These are phyloP conservation scores for Cydia fagiglandana DNA, from an alignment of 1,140 invertebrate genomes.

Conservation along the genomic window DNA sequence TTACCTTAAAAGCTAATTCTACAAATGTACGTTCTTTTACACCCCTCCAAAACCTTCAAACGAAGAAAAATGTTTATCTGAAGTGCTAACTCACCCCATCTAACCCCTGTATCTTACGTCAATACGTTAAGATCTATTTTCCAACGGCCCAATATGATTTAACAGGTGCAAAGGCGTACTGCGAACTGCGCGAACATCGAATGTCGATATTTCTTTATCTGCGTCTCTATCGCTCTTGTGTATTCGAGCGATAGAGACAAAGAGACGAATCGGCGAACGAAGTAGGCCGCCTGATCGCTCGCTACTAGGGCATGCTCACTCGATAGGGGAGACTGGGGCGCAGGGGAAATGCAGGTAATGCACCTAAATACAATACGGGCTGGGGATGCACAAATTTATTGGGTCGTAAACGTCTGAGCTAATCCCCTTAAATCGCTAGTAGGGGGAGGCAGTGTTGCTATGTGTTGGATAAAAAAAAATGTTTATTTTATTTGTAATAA, in stretches of 20 bases:
- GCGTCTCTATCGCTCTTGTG: too few relatives aligned
- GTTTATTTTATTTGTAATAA: too few relatives aligned
- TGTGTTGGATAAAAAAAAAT: conserved; percentile 11
- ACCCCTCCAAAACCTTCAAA: neutral
- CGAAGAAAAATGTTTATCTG: conserved; percentile 1
- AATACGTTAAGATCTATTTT: conserved; percentile 23
- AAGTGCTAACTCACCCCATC: conserved; percentile 6
- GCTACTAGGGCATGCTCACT: neutral
- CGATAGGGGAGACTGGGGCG: conserved; percentile 5
- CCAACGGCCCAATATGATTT: neutral
- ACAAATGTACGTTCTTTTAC: neutral
- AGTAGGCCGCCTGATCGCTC: too few relatives aligned
- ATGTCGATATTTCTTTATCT: too few relatives aligned
- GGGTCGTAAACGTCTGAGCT: conserved; percentile 44
- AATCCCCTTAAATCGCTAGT: conserved; percentile 42
- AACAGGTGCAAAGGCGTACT: neutral
- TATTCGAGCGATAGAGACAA: too few relatives aligned
- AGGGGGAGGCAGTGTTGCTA: conserved; percentile 34
- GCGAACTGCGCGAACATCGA: too few relatives aligned
- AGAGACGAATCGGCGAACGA: too few relatives aligned
- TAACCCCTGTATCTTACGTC: neutral
- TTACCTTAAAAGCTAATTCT: neutral
- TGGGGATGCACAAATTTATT: conserved; percentile 43
- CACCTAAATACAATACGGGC: conserved; percentile 34
- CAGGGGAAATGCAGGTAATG: conserved; percentile 51